These are phyloP conservation scores for Dusona sp. DNA, from an alignment of 2,888 invertebrate genomes.

Conservation along the genomic window DNA sequence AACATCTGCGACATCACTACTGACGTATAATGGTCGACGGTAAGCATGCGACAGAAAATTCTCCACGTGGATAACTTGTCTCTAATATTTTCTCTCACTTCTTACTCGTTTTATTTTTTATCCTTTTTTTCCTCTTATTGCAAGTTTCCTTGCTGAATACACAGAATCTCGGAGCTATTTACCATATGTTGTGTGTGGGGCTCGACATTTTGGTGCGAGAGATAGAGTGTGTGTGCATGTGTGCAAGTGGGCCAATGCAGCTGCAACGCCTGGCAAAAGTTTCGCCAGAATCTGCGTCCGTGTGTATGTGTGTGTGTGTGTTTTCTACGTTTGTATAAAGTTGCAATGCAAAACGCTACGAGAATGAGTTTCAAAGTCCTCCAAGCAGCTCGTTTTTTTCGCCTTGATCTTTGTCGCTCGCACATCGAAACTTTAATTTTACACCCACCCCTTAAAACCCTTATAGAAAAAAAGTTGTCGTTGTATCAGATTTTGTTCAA, in stretches of 20 bases:
- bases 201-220: constrained; percentile 53
- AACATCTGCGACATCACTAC: constrained; percentile 57
- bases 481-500: neutral
- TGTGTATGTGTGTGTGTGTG: neutral
- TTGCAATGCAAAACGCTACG: constrained; percentile 51
- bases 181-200: constrained; percentile 60
- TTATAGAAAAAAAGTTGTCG: neutral
- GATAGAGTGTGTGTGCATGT: constrained; percentile 17
- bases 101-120: constrained; percentile 6
- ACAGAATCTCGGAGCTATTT: constrained; percentile 53
- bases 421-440: constrained; percentile 36
- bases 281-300: constrained; percentile 30
- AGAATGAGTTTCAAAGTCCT: constrained; percentile 58
- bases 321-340: constrained; percentile 1
- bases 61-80: constrained; percentile 39
- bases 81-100: constrained; percentile 19
- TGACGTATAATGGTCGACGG: constrained; percentile 42
- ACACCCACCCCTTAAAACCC: neutral
- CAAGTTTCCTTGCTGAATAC: constrained; percentile 40
- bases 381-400: constrained; percentile 8
- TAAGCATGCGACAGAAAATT: constrained; percentile 21
- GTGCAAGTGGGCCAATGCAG: constrained; percentile 42
- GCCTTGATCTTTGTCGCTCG: constrained; percentile 12
- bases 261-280: constrained; percentile 60
- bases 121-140: constrained; percentile 7